Base-by-base conservation (phyloP, 2,113 vertebrate genomes). In the rabbit (Oryctolagus cuniculus) region DNA sequence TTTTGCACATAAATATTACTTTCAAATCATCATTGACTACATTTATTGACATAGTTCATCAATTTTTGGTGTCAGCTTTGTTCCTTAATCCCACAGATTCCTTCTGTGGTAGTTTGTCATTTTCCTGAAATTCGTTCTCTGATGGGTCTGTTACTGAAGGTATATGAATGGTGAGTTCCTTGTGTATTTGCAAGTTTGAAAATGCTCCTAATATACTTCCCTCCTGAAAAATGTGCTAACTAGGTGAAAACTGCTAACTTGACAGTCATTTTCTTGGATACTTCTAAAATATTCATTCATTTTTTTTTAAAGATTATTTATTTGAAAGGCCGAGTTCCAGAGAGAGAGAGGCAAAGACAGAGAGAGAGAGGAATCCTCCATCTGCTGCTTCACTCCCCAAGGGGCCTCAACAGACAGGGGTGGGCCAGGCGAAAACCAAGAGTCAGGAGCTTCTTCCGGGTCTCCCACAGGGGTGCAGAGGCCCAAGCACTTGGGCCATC, bases 181-280 rank as follows among this genome's bases (percentile, higher is more conserved):
- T 89, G 89, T 82, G 53, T 58, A 86, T 89, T 77, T 78, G 27
- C 6, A 38, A 82, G 31, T 34, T 66, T 78, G 61, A 29, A 80
- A 93, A 69, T 29, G 6, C 49, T 89, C 84, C 9, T 49, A n/a
- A 88, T 97, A 95, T 93, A 38, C 75, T 83, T 79, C n/a, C 22
- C 70, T 80, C 21, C 16, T 85, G 67, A 91, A 67, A 81, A 89
- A 83, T n/a, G 73, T n/a, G 9, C 90, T 83, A 75, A 25, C 53
- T 95, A 13, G 7, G 12, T 94, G 80, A 92, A 88, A 81, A 84
- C n/a, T 80, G n/a, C 69, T 67, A 80, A 88, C 70, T 58, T 25
- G 15, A 91, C 29, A 82, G 29, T 51, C 67, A 82, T 81, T 91
- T 89, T 67, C 21, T 36, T 70, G 17, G 78, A n/a, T 4, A 51